Base-by-base conservation (phyloP, 2,113 vertebrate species). In the Raja brachyura region DNA sequence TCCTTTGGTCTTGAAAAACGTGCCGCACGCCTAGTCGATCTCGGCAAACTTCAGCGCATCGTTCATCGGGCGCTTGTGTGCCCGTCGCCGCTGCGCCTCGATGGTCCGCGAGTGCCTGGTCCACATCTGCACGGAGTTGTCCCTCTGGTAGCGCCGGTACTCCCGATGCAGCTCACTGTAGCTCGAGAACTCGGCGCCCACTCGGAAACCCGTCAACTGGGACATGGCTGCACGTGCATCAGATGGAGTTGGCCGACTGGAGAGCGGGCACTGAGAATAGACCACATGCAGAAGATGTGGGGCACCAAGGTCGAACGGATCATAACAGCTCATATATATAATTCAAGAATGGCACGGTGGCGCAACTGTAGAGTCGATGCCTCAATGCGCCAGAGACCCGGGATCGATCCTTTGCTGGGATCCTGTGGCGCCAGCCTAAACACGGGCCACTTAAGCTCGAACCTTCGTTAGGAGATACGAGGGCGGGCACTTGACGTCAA, bases 131-230 rank as follows among this genome's bases (percentile, higher is more conserved):
- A 86, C 83, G 8, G 83, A 56, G 1, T 4, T 63, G 11, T 63
- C 83, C 59, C 28, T n/a, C 83, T 86, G 83, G 59, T 86, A 86
- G 54, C 83, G 83, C 28, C 83, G 56, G 59, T 31, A 86, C 83
- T 86, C 83, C 22, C 83, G 83, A 25, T 86, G 83, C 28, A 86
- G 83, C 13, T 86, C 83, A 9, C 83, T 86, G 83, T 86, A 86
- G 28, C 56, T 63, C 0, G 83, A 63, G 59, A 86, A 86, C 28
- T 86, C 83, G 5, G 83, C 83, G 4, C 83, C 83, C 83, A 86
- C 83, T 86, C 59, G 83, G 16, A 86, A 86, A 5, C 83, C 83
- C 28, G 28, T 28, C 59, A n/a, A 11, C 11, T 86, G 83, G n/a
- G 59, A 86, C 83, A 86, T 86, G 56, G 22, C 79, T 16, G 13